These are phyloP conservation scores for Euleptes europaea DNA, from an alignment of 2,113 vertebrate species.

Conservation along the genomic window DNA sequence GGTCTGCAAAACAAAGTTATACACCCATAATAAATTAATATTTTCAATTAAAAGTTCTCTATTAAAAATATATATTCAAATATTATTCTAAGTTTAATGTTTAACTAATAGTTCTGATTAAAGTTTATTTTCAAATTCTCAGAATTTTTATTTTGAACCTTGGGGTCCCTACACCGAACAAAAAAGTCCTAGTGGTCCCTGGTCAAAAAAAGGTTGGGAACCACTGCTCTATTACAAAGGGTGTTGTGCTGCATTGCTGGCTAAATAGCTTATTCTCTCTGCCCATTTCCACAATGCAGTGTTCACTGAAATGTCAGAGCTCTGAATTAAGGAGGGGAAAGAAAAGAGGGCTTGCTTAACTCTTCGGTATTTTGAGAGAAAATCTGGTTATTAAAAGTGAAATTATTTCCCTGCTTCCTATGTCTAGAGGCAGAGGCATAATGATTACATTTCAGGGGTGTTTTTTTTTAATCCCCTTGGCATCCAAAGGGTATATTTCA, in stretches of 20 bases:
- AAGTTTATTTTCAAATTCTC: no score
- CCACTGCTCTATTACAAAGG: no score
- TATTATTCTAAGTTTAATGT: no score
- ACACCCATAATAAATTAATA: no score
- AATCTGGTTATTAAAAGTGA: conserved; percentile 40
- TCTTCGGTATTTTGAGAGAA: conserved; percentile 28
- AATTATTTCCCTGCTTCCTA: conserved; percentile 52
- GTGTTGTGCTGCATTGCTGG: conserved; percentile 13
- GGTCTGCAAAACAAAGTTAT: no score
- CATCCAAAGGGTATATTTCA: conserved; percentile 56
- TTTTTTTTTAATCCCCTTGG: conserved; percentile 44
- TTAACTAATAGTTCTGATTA: no score
- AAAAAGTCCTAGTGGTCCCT: no score
- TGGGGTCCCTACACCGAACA: no score
- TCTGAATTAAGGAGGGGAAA: conserved; percentile 43
- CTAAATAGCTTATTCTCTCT: conserved; percentile 31
- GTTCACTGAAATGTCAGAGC: conserved; percentile 37
- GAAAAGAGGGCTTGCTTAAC: conserved; percentile 36
- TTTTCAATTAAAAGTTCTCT: no score
- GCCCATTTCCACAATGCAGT: conserved; percentile 24
- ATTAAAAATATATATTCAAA: no score
- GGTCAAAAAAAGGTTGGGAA: no score
- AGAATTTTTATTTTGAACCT: no score
- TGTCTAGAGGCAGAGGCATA: conserved; percentile 47
- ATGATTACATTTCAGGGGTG: conserved; percentile 61